Base-by-base conservation (phyloP, 2,113 vertebrate genomes). In the Tachycineta bicolor region DNA sequence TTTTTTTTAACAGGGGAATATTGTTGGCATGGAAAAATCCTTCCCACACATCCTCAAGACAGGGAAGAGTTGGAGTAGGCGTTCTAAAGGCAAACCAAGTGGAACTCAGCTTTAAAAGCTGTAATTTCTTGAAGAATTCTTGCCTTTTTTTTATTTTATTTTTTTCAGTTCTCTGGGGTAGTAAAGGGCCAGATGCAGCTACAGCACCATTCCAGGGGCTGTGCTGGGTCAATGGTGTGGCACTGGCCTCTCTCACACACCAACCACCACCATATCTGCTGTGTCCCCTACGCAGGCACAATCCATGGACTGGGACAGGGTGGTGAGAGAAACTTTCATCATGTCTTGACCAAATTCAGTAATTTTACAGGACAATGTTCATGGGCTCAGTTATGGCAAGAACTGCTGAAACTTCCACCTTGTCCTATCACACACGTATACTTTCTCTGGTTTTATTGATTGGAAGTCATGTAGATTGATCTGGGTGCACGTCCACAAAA, bases 351-450 rank as follows among this genome's bases (percentile, higher is more conserved):
- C 41, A 82, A 84, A 41, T 14, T n/a, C 56, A 71, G 18, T 59
- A 22, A n/a, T 50, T 71, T 55, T 64, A 64, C 22, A 19, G 22
- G 28, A 59, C 25, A 64, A 49, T 37, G 46, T 56, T 64, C 64
- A 70, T 34, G 21, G 25, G 11, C 7, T 67, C 37, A 7, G 11
- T 12, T 34, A 43, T 26, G 31, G 8, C 1, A 7, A 83, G 33
- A 91, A 28, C 34, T 79, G 24, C 14, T 76, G 28, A 65, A 71
- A n/a, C 2, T 10, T 34, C 20, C 3, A 31, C 24, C 13, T 49
- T 62, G 41, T 58, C 44, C 47, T 64, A 10, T 10, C 53, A 64
- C 37, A n/a, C 26, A 63, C 0, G 0, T 28, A 17, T 10, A n/a
- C 20, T 71, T 84, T 44, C 37, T 76, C 49, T 60, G 64, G 5